These are phyloP conservation scores for Motacilla tschutschensis DNA, from an alignment of 2,113 vertebrate species.

Conservation along the genomic window DNA sequence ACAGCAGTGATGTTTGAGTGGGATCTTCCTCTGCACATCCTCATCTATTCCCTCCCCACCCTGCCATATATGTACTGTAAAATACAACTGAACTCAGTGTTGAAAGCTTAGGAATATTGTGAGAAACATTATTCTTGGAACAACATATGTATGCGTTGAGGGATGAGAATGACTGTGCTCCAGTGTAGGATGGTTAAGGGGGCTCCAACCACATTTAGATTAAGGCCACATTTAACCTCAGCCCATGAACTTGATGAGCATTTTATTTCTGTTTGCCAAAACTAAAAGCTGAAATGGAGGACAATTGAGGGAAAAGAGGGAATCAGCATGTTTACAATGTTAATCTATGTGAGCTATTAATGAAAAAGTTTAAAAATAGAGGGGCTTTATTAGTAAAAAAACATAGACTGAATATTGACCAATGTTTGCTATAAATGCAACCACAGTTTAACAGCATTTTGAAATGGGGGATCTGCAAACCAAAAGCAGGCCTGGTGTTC, in stretches of 20 bases:
- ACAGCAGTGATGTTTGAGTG: neutral
- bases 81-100: neutral
- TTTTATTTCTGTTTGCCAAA: constrained; percentile 19
- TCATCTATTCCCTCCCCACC: neutral
- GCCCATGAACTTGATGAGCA: neutral
- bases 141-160: neutral
- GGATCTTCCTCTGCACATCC: neutral
- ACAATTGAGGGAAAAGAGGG: neutral
- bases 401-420: neutral
- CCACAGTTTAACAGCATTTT: neutral
- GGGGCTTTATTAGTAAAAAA: neutral
- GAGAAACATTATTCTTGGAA: constrained; percentile 34
- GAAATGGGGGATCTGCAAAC: neutral
- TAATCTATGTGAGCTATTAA: neutral
- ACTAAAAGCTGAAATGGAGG: neutral
- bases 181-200: neutral
- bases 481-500: neutral
- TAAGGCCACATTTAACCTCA: constrained; percentile 31
- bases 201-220: constrained; percentile 17
- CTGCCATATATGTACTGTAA: neutral
- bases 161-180: neutral
- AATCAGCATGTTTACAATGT: neutral
- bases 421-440: neutral
- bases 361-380: neutral
- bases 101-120: constrained; percentile 28